Evolutionary conservation across 2,888 invertebrate genomes (phyloP).

Genomic region (Lithodes maja): DNA sequence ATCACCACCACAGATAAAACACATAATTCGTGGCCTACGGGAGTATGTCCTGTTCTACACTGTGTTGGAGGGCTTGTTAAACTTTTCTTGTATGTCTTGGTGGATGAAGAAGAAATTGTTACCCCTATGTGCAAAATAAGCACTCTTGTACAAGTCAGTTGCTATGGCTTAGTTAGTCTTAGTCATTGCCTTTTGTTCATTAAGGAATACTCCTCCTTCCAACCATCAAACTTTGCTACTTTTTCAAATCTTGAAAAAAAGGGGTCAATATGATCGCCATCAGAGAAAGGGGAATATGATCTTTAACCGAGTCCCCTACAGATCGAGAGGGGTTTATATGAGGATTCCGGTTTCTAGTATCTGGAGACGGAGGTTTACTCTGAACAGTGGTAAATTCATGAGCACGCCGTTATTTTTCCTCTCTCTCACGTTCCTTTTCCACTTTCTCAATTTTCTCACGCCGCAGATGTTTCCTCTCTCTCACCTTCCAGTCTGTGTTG

Average conservation of each 20-base stretch:
- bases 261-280: not conserved
- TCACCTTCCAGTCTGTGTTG: not conserved
- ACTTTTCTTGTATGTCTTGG: not conserved
- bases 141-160: not conserved
- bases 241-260: constrained; percentile 10
- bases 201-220: constrained; percentile 1
- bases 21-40: not conserved
- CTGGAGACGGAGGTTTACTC: not conserved
- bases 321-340: not conserved
- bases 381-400: not conserved
- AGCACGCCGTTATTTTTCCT: not conserved
- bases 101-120: not conserved
- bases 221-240: not conserved
- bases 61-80: not conserved
- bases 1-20: not conserved
- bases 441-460: not conserved
- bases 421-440: not conserved
- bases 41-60: not conserved
- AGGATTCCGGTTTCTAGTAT: not conserved
- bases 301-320: not conserved
- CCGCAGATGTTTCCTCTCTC: not conserved
- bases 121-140: not conserved
- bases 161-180: not conserved
- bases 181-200: not conserved
- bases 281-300: constrained; percentile 4